Base-by-base conservation (phyloP, 2,888 invertebrate genomes). In the Laothoe populi region DNA sequence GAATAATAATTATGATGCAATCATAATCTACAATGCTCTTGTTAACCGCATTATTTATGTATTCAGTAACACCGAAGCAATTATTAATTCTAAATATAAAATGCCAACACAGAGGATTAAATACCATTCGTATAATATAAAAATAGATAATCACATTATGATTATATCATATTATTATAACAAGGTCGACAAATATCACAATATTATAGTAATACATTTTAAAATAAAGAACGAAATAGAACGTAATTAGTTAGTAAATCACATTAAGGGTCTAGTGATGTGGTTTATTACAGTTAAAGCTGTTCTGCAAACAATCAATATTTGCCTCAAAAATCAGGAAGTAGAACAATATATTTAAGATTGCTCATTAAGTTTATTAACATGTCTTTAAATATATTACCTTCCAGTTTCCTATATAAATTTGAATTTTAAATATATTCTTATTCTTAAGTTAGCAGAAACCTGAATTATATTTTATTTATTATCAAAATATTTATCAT, bases 81-180 rank as follows among this genome's bases (percentile, higher is more conserved):
- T 35, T 61, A 62, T 35, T 61, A 21, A 19, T 19, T 19, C 53
- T 19, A 61, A 57, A 45, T 31, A 46, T 48, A 59, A 48, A 57
- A 58, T 58, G 57, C 38, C 35, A 59, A n/a, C 26, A 57, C 46
- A 40, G 16, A 42, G 44, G 31, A 44, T 45, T 40, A 10, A 42
- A 38, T 0, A 21, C 46, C 26, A 46, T 48, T 57, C 57, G 44
- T 44, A 24, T 57, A 48, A 48, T 23, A 46, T 24, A 59, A 40
- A 59, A 40, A 48, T 40, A 38, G 42, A 58, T 62, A 59, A 62
- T 62, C 62, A 11, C 38, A 23, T 48, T 59, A 24, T 40, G 58
- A 62, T 62, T 46, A 57, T 62, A 62, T 48, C 48, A 46, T 46
- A 45, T 46, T 57, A 62, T 62, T 58, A 62, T 46, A 48, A 48